A percentile compares a stretch with the other conserved stretches of the same genome.
Conservation (phyloP, 2,888 invertebrate species). For the Macropis europaea region DNA sequence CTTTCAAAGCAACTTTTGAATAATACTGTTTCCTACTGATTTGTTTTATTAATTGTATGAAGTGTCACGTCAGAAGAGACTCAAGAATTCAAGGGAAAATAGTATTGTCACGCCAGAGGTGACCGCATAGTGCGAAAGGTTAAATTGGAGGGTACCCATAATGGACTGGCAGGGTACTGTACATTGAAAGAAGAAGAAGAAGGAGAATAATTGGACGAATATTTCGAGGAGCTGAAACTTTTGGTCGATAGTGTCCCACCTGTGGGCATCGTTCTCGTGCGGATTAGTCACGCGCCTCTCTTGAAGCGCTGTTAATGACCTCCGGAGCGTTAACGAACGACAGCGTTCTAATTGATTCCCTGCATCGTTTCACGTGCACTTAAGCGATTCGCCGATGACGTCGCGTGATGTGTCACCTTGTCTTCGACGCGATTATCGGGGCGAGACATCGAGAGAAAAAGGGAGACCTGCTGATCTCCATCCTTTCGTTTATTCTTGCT, state of each 20-base stretch:
- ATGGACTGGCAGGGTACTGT: no score
- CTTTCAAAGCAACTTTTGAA: no score
- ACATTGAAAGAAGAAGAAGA: no score
- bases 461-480: not conserved
- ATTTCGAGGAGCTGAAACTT: not conserved
- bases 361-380: slow-evolving; percentile 45
- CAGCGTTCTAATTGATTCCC: slow-evolving; percentile 69
- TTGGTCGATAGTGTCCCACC: no score
- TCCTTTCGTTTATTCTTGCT: not conserved
- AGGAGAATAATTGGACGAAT: no score
- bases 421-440: slow-evolving; percentile 12
- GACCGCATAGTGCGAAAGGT: no score
- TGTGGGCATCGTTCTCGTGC: not conserved
- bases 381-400: slow-evolving; percentile 16
- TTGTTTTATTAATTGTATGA: no score
- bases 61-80: no score
- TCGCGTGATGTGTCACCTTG: slow-evolving; percentile 9
- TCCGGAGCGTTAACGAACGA: slow-evolving; percentile 67
- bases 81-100: no score
- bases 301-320: slow-evolving; percentile 66
- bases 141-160: no score
- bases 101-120: no score
- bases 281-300: slow-evolving; percentile 38
- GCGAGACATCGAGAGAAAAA: slow-evolving; percentile 6
- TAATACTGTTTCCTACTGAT: no score